Base-by-base conservation (phyloP, 1,140 invertebrate species). In the Achroia grisella region DNA sequence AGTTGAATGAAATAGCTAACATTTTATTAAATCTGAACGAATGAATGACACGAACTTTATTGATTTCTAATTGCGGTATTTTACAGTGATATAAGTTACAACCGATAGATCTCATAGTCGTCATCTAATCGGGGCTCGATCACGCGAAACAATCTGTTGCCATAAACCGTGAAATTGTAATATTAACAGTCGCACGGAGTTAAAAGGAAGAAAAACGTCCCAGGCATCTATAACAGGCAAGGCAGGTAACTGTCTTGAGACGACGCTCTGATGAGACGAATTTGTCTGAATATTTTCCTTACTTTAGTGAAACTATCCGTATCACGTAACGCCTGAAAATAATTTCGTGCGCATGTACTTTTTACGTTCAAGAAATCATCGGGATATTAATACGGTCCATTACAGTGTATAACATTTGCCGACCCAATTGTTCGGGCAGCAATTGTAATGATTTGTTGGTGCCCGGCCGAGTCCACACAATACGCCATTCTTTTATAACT, bases 401-500 rank as follows among this genome's bases (percentile, higher is more conserved):
- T 40, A 31, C 34, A 14, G 14, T 28, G 30, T 34, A 13, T 28
- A 23, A 62, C 50, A 56, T 39, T 49, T 52, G 56, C 56, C 57
- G 42, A 34, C 41, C 45, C 59, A 40, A 61, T 52, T 56, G 51
- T 59, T 66, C 46, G 47, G 52, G 55, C 41, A 55, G 52, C 52
- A 35, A 56, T 57, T 51, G 54, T 42, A 56, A 74, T 75, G 76
- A 82, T 79, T 82, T 81, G 71, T 82, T 63, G 56, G 60, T 63
- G 69, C 53, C 55, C 30, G 39, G 40, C 53, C 40, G 46, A 51
- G 49, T 56, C 44, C 48, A 53, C 32, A 68, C 64, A 70, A 73
- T 70, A 72, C 58, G 62, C 57, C 56, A 53, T 69, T 68, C 69
- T 78, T 74, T 66, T 71, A 63, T 73, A 79, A 80, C 64, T 79